Conservation (phyloP, 2,113 vertebrate genomes). For the Pseudopodoces humilis region DNA sequence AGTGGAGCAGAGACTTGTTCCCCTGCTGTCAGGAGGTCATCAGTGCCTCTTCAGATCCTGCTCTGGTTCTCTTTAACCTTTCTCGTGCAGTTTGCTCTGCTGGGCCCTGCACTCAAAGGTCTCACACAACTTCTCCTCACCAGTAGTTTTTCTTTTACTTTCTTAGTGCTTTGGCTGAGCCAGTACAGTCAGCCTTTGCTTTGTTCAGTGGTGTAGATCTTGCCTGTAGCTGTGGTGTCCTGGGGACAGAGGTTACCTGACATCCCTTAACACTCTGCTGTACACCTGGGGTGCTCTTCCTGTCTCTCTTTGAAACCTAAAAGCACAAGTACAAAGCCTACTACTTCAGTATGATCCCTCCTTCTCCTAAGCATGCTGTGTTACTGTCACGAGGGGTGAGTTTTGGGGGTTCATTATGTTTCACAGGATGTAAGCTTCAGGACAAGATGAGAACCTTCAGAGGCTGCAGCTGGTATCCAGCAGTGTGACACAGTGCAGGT, state of each 20-base stretch:
- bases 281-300: background rate
- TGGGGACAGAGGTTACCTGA: background rate
- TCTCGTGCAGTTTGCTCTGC: background rate
- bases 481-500: background rate
- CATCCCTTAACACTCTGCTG: background rate
- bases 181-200: background rate
- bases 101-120: background rate
- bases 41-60: slow-evolving; percentile 18
- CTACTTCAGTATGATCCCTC: background rate
- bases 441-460: background rate
- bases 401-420: background rate
- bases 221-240: background rate
- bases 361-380: background rate
- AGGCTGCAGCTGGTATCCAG: background rate
- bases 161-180: background rate
- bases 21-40: slow-evolving; percentile 19
- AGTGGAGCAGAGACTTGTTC: slow-evolving; percentile 3
- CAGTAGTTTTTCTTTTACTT: background rate
- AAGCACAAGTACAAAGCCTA: background rate
- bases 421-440: background rate
- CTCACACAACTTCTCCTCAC: background rate
- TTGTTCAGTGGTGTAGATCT: background rate
- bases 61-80: background rate
- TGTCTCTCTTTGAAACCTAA: background rate
- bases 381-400: background rate